Base-by-base conservation (phyloP, 2,113 vertebrate genomes). In the Poicephalus meyeri region DNA sequence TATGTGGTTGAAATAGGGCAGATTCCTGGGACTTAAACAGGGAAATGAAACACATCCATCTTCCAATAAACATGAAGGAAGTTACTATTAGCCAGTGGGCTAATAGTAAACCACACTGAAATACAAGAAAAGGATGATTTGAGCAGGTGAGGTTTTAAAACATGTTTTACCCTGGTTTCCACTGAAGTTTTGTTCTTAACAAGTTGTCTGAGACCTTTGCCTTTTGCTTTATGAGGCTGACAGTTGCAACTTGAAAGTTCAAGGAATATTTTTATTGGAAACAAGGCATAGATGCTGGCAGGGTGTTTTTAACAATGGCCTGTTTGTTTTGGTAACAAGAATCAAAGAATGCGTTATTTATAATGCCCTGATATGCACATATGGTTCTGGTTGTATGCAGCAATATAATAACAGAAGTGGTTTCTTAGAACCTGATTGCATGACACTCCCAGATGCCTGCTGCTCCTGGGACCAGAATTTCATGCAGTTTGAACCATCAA, bases 41-140 rank as follows among this genome's bases (percentile, higher is more conserved):
- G 94, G 91, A 98, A 97, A 97, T 97, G 97, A 97, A 98, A 94
- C 92, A 96, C 98, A 98, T 98, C 97, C 96, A 97, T 98, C 98
- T 98, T 98, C 94, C 93, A 87, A 96, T 97, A 97, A 98, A 96
- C 92, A 96, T 20, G 26, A 74, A 95, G 86, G 79, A 96, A 96
- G 96, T 95, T 97, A 97, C 97, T 98, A 97, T 97, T 97, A 97
- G 95, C 96, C 93, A 85, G 74, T 96, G 95, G 94, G 83, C 94
- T 98, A 97, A 97, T 76, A 96, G 65, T 84, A 87, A 84, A 89
- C 61, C 44, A 88, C 26, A 26, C 37, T 65, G 52, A 92, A 93
- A 80, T 65, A 86, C 58, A 89, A 73, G 87, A 90, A 94, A 97
- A 96, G 37, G 81, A 78, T 96, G 78, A 92, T 95, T 96, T 97